Percentiles rank a stretch among this genome's conserved stretches.
These are phyloP conservation scores for Zosterops japonicus DNA, from an alignment of 2,113 vertebrate species.

Conservation along the genomic window DNA sequence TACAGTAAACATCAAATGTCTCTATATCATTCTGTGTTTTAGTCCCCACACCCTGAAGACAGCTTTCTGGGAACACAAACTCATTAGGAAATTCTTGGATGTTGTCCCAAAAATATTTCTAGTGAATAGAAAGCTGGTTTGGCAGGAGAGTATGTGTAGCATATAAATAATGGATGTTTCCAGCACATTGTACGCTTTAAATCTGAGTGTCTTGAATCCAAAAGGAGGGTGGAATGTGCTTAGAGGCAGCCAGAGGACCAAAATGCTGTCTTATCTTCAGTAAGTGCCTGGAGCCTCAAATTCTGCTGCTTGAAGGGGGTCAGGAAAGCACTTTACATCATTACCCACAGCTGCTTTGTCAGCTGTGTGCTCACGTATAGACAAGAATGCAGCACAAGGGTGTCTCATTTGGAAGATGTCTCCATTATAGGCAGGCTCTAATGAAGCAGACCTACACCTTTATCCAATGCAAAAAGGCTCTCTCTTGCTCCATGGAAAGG, in stretches of 20 bases:
- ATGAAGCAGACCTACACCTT: neutral
- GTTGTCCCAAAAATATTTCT: constrained; percentile 52
- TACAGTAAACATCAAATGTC: neutral
- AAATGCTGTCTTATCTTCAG: neutral
- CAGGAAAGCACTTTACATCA: neutral
- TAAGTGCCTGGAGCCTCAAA: neutral
- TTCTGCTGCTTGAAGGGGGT: neutral
- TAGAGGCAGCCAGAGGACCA: neutral
- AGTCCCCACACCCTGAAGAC: neutral
- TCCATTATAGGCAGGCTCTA: neutral
- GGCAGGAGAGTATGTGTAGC: constrained; percentile 28
- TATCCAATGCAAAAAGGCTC: neutral
- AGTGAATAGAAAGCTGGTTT: constrained; percentile 54
- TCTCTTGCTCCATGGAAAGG: neutral
- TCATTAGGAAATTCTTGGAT: constrained; percentile 56
- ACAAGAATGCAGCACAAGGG: neutral
- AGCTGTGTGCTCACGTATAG: neutral
- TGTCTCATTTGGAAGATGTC: neutral
- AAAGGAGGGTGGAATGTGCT: neutral
- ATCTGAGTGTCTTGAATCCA: neutral
- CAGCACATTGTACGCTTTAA: constrained; percentile 48
- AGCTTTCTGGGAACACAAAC: constrained; percentile 30
- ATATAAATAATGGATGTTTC: constrained; percentile 55
- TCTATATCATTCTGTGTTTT: neutral
- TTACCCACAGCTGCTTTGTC: neutral